Evolutionary conservation across 2,797 vertebrate genomes (phyloP), one percentile per base, ranked within the genome.

Genomic region (Dipus sagitta): DNA sequence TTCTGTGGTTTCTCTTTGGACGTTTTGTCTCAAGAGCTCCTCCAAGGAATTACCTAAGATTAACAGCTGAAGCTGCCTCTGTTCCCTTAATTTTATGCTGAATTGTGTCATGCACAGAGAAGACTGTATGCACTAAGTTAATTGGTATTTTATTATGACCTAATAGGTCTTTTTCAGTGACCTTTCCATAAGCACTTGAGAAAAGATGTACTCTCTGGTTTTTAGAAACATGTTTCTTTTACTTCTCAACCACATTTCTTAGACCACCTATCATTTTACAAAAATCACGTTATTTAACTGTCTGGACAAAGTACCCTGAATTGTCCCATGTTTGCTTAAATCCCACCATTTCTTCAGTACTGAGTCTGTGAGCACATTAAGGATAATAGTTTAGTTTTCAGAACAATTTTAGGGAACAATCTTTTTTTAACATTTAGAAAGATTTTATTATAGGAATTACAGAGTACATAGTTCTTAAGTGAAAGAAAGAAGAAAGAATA

Each of bases 41-140:
- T 72, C 90, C n/a, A 80, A 89, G 62, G 4, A 94, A 52, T 83
- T 64, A 62, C 30, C 79, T 86, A 30, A 60, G 77, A 86, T 17
- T 30, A 68, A 42, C 4, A 64, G 1, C 47, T 4, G 3, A 2
- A 23, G 12, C 28, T 72, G 70, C 30, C 28, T 62, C 62, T 91
- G 9, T 80, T 65, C 30, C n/a, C 26, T 81, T 5, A 3, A 10
- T 90, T 92, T 74, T 6, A 21, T 23, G 62, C 7, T 23, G 71
- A 38, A 68, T 24, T 78, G 10, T 26, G 18, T 3, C 74, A 15
- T 62, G 13, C n/a, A 32, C 62, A 83, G 77, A 92, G 30, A 71
- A 76, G 12, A 2, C 24, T 74, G 2, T 32, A 10, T 82, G 23
- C 2, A 54, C 17, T n/a, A 30, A 90, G 52, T 75, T 47, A 30